These are phyloP conservation scores for Nomada lathburiana DNA, from an alignment of 2,888 invertebrate genomes.

Conservation along the genomic window DNA sequence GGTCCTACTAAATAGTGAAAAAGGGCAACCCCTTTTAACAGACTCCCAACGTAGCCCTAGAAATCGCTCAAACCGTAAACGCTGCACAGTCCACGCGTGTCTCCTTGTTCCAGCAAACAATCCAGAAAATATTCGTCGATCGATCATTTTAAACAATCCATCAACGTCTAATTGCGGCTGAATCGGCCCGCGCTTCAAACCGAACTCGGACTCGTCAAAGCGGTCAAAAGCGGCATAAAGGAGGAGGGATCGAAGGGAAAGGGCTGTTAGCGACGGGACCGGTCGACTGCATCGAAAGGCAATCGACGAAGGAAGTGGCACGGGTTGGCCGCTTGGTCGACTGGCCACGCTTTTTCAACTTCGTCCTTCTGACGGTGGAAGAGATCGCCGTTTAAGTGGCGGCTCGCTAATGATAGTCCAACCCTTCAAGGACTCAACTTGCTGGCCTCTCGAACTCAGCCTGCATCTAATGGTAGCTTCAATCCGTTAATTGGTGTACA, in stretches of 20 bases:
- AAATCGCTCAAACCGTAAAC: not conserved
- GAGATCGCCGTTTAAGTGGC: constrained; percentile 69
- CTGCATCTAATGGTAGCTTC: constrained; percentile 80
- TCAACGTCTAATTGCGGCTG: constrained; percentile 33
- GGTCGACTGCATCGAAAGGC: constrained; percentile 64
- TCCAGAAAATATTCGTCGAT: not conserved
- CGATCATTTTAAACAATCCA: constrained; percentile 45
- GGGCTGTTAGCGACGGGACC: constrained; percentile 47
- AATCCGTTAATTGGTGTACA: constrained; percentile 81
- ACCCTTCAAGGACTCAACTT: constrained; percentile 70
- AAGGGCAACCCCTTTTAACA: too few relatives aligned
- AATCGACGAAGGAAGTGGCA: constrained; percentile 70
- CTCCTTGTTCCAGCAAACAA: not conserved
- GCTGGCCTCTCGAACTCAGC: constrained; percentile 73
- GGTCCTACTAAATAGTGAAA: too few relatives aligned
- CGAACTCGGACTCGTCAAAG: constrained; percentile 32
- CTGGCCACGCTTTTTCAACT: constrained; percentile 68
- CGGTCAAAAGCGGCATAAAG: constrained; percentile 28
- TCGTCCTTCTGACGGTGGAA: constrained; percentile 54
- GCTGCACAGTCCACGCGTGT: not conserved
- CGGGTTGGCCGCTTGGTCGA: constrained; percentile 66
- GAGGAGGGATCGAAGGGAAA: constrained; percentile 7
- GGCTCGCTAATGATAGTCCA: constrained; percentile 76
- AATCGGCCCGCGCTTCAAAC: not conserved
- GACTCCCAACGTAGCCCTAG: not conserved